These are phyloP conservation scores for Elanus axillaris DNA, from an alignment of 2,113 vertebrate genomes.

Conservation along the genomic window DNA sequence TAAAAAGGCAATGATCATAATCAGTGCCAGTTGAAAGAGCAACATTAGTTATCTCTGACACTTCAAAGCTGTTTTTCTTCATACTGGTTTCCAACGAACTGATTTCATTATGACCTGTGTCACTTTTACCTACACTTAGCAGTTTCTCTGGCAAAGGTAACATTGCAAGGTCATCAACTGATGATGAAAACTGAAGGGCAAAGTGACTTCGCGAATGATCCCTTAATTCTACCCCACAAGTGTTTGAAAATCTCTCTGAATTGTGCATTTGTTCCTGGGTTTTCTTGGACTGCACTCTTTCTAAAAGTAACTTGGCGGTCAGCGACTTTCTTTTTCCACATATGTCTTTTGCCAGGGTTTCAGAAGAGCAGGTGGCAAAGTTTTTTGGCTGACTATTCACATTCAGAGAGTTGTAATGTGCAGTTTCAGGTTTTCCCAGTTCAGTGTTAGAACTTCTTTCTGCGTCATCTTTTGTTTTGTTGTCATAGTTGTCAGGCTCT, in stretches of 20 bases:
- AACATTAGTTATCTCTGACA: conserved; percentile 1
- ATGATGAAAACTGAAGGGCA: conserved; percentile 27
- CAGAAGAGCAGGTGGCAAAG: neutral
- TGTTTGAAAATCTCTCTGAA: conserved; percentile 26
- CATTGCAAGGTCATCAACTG: conserved; percentile 6
- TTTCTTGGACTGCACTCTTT: conserved; percentile 70
- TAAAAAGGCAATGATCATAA: conserved; percentile 52
- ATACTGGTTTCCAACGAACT: neutral
- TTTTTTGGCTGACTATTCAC: neutral
- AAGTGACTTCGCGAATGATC: conserved; percentile 22
- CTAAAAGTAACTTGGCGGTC: conserved; percentile 68
- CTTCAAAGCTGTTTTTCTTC: conserved; percentile 5
- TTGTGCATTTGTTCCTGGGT: conserved; percentile 1
- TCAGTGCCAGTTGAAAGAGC: conserved; percentile 1
- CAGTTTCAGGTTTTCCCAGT: neutral
- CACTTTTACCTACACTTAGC: conserved; percentile 67
- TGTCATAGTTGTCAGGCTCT: conserved; percentile 18
- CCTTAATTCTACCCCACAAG: conserved; percentile 31
- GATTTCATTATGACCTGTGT: conserved; percentile 50
- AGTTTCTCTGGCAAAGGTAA: conserved; percentile 78
- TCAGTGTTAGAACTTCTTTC: neutral
- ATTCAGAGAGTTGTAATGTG: neutral
- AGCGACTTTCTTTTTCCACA: conserved; percentile 41
- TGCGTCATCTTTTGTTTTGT: neutral
- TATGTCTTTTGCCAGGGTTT: neutral